phyloP scores from a whole-genome alignment of 1,140 invertebrate genomes.

The Aphaenogaster floridana region DNA sequence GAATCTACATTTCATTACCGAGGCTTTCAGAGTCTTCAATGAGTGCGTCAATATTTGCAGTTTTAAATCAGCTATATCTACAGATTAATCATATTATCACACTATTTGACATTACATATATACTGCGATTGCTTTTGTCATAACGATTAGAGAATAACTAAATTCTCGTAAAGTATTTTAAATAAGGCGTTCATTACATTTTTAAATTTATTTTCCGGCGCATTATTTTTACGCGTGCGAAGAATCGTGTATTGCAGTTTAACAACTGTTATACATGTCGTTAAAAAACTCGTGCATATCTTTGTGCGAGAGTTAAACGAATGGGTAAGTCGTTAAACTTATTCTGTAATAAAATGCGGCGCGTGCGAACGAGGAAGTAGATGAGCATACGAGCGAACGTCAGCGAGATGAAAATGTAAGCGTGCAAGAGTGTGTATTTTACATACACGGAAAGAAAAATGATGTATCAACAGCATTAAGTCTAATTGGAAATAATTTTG shows the following conservation, averaged over 20 bases:
- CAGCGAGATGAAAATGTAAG: background rate
- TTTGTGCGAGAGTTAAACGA: background rate
- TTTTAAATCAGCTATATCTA: background rate
- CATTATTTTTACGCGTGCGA: background rate
- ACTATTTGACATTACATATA: background rate
- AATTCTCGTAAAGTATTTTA: background rate
- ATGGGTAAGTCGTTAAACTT: background rate
- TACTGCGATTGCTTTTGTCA: background rate
- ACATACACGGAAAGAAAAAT: background rate
- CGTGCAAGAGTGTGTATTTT: background rate
- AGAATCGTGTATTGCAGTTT: background rate
- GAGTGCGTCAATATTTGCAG: slow-evolving; percentile 2
- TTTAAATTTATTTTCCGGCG: background rate
- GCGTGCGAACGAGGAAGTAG: background rate
- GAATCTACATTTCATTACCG: slow-evolving; percentile 14
- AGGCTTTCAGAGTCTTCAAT: background rate
- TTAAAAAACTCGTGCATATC: background rate
- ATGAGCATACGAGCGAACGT: background rate
- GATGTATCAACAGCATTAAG: no score
- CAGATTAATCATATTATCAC: slow-evolving; percentile 7
- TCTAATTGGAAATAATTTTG: no score
- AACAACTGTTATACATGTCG: background rate
- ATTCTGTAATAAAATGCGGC: background rate
- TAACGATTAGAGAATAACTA: background rate
- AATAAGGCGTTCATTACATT: background rate